Conservation (phyloP, 2,888 invertebrate species). For the Macrosoma leucophasiata region DNA sequence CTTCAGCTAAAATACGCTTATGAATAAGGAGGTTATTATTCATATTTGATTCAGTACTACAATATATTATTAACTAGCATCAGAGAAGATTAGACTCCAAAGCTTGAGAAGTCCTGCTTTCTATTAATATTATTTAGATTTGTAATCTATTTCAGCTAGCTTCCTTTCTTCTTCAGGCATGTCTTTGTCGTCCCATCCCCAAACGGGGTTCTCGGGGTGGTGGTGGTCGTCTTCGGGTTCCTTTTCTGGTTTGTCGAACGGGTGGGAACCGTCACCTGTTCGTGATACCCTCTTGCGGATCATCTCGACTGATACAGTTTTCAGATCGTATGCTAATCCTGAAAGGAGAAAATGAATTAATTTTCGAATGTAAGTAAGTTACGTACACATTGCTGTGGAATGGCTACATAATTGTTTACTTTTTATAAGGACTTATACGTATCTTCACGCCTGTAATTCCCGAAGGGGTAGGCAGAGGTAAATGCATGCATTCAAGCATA, state of each 20-base stretch:
- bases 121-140: slow-evolving; percentile 39
- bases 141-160: slow-evolving; percentile 60
- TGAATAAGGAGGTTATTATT: too few species aligned
- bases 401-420: slow-evolving; percentile 1
- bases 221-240: slow-evolving; percentile 40
- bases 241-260: slow-evolving; percentile 35
- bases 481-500: too few species aligned
- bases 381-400: too few species aligned
- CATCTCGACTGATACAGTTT: slow-evolving; percentile 83
- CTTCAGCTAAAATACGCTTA: too few species aligned
- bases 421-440: neutral
- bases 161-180: slow-evolving; percentile 81
- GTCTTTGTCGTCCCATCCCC: slow-evolving; percentile 91
- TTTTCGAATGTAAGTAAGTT: too few species aligned
- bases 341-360: slow-evolving; percentile 29
- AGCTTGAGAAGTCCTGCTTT: too few species aligned
- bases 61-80: too few species aligned
- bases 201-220: slow-evolving; percentile 75
- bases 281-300: slow-evolving; percentile 80
- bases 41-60: too few species aligned
- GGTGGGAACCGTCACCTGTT: slow-evolving; percentile 83
- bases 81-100: too few species aligned
- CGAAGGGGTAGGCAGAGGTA: too few species aligned
- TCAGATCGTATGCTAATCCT: slow-evolving; percentile 91
- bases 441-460: too few species aligned